Evolutionary conservation across 2,888 invertebrate genomes (phyloP), one percentile per base, ranked within the genome.

Genomic region (Noctua janthe): DNA sequence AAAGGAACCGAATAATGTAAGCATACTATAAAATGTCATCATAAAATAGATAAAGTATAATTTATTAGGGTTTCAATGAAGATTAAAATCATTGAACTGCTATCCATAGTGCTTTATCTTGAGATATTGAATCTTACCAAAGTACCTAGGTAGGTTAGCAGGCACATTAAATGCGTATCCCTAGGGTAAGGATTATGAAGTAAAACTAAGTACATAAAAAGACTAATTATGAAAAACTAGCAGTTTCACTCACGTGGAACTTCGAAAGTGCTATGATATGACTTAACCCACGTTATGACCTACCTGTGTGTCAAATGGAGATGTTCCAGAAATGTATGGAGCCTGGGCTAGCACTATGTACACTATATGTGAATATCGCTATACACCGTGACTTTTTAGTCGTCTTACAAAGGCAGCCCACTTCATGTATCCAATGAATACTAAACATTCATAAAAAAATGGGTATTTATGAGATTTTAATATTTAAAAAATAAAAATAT

Each of bases 21-120:
- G 80, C 81, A 83, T 71, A 83, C 84, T 84, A 87, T 90, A 89
- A 88, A 84, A 79, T 80, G 84, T 76, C 78, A 73, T 83, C 87
- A 83, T 87, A 88, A 91, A 90, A 85, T 87, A 86, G 83, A 88
- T 85, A 88, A 82, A 83, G 83, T 67, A 75, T 84, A 76, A 91
- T 89, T 89, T 91, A 90, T 89, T 87, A 85, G 56, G 88, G 87
- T 84, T 78, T 81, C 51, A 82, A 74, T 29, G 43, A 78, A 90
- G 90, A 90, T 89, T 86, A 84, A 87, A 88, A 90, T 90, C 88
- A 84, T 83, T 76, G 71, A 76, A 73, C 11, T 64, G 17, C 79
- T 85, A 82, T 88, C 88, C 83, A 80, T 80, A 77, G 72, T 74
- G 56, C 59, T 80, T 80, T 81, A 79, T 81, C 77, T 70, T 71